Conservation (phyloP, 2,888 invertebrate species). For the Leucophenga maculata region DNA sequence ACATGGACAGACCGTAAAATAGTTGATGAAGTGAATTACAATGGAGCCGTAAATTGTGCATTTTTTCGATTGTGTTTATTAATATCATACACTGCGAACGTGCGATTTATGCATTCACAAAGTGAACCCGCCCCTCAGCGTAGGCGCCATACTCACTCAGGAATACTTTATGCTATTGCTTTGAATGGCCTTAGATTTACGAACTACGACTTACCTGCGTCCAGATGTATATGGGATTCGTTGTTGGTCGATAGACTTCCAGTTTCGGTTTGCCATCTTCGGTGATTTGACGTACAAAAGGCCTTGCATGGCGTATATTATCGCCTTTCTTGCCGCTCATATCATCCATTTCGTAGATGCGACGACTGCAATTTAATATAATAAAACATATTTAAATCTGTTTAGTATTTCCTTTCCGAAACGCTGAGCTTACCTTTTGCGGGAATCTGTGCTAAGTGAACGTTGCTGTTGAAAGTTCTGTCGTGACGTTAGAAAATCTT, state of each 20-base stretch:
- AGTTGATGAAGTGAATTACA: conserved; percentile 4
- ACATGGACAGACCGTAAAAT: conserved; percentile 32
- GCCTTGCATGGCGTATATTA: conserved; percentile 76
- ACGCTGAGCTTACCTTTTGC: too few relatives aligned
- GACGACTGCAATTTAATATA: conserved; percentile 54
- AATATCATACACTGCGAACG: conserved; percentile 40
- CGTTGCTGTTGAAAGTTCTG: conserved; percentile 78
- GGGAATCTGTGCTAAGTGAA: conserved; percentile 77
- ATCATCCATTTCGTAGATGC: conserved; percentile 77
- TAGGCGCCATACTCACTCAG: conserved; percentile 3
- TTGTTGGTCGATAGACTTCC: conserved; percentile 75
- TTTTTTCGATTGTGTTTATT: conserved; percentile 38
- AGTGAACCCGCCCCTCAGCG: background rate
- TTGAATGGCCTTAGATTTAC: too few relatives aligned
- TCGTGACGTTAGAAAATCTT: conserved; percentile 75
- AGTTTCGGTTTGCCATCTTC: conserved; percentile 76
- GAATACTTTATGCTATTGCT: too few relatives aligned
- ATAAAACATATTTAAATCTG: conserved; percentile 8
- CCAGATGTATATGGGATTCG: conserved; percentile 74
- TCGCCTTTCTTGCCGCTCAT: conserved; percentile 76
- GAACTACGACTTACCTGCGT: conserved; percentile 70
- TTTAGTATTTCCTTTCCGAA: too few relatives aligned
- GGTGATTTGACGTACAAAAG: conserved; percentile 77
- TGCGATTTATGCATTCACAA: too few relatives aligned
- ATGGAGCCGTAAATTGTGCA: conserved; percentile 31